Base-by-base conservation (phyloP, 2,888 invertebrate genomes). In the Dugesia japonica region DNA sequence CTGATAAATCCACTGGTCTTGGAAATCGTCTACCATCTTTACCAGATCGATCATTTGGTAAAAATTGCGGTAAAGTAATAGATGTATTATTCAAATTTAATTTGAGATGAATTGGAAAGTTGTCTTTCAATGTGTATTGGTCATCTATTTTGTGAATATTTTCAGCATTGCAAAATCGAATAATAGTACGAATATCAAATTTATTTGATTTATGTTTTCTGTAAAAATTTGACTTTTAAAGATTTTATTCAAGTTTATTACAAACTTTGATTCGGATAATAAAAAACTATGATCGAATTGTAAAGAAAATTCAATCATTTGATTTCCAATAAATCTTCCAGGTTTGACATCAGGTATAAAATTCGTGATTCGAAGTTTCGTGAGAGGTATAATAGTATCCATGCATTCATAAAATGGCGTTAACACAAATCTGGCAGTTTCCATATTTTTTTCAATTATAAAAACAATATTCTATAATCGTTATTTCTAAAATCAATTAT, bases 331-430 rank as follows among this genome's bases (percentile, higher is more conserved):
- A 56, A 56, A 56, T 56, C 56, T n/a, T n/a, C 56, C 56, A n/a
- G 56, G 56, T 56, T 56, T 56, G n/a, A n/a, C 56, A 20, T 56
- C 56, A 56, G 56, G 56, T 20, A 56, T 56, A 4, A 20, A 20
- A 23, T 56, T 56, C 7, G 56, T 56, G 4, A 56, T 56, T 56
- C 56, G 56, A n/a, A 56, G 56, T 56, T 56, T n/a, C 17, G 56
- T 56, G 7, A 56, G 56, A n/a, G 56, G 56, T 4, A 56, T 56
- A 20, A 56, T 56, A 4, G 56, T 23, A 23, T 56, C 56, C n/a
- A 56, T 56, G n/a, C 56, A 56, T 23, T 56, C 56, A n/a, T 56
- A 56, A 56, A 56, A 56, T 56, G 56, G 56, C 56, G 56, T 56
- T 56, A 56, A 56, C n/a, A 23, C 56, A n/a, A 56, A 56, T n/a